These are phyloP conservation scores for Drosophila biarmipes DNA, from an alignment of 1,140 invertebrate genomes.

Conservation along the genomic window DNA sequence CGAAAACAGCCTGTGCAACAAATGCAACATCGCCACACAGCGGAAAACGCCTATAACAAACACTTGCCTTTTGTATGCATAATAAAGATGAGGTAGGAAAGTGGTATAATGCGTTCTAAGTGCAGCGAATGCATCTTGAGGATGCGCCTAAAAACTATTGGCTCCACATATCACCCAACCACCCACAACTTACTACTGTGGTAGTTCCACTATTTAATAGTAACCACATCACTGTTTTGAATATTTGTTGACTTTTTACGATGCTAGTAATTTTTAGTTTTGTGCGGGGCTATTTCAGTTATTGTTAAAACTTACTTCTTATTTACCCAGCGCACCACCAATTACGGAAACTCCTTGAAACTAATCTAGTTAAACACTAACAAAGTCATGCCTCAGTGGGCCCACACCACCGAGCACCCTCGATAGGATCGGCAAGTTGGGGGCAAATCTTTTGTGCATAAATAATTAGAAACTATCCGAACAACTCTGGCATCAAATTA, in stretches of 20 bases:
- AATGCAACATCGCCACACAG: conserved; percentile 32
- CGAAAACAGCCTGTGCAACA: conserved; percentile 17
- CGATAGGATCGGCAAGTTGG: conserved; percentile 5
- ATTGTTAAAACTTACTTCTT: background rate
- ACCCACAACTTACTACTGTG: no score
- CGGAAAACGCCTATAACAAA: conserved; percentile 69
- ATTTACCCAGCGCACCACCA: background rate
- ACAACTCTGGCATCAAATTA: conserved; percentile 51
- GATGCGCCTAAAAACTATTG: background rate
- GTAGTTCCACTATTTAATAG: no score
- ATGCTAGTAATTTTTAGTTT: no score
- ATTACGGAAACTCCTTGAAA: background rate
- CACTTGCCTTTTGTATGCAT: conserved; percentile 51
- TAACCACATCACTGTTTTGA: no score
- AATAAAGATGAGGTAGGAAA: background rate
- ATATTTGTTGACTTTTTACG: no score
- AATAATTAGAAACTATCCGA: conserved; percentile 45
- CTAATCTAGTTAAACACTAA: background rate
- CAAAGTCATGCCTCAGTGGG: background rate
- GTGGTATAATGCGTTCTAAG: no score
- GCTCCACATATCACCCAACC: no score
- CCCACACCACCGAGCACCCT: background rate
- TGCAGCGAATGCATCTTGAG: conserved; percentile 7
- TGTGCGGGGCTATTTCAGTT: no score
- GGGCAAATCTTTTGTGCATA: conserved; percentile 33